Percentiles rank a stretch among this genome's conserved stretches.
Conservation (phyloP, 1,140 invertebrate genomes). For the Drosophila asahinai region DNA sequence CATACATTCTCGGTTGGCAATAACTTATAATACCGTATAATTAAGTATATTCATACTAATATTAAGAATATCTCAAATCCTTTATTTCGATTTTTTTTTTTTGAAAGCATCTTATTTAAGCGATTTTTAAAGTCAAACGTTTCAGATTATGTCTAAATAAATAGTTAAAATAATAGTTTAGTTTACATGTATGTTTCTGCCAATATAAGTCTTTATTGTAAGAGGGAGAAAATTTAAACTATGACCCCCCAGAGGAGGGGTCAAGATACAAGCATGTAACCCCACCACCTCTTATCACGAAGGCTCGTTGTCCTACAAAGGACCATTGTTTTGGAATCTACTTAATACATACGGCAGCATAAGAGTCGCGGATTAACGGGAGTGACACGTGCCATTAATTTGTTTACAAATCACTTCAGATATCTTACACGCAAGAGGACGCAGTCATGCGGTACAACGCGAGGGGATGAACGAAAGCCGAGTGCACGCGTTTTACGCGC, state of each 20-base stretch:
- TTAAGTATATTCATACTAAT: too few species aligned
- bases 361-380: constrained; percentile 69
- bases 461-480: not conserved
- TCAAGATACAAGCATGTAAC: not conserved
- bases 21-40: too few species aligned
- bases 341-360: not conserved
- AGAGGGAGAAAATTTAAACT: not conserved
- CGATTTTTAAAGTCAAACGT: too few species aligned
- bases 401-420: constrained; percentile 85
- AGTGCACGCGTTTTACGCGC: not conserved
- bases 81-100: too few species aligned
- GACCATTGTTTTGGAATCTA: constrained; percentile 37
- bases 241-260: not conserved
- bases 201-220: too few species aligned
- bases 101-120: too few species aligned
- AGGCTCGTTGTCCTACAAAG: constrained; percentile 46
- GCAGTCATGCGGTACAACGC: not conserved
- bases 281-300: constrained; percentile 24
- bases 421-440: constrained; percentile 81
- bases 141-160: too few species aligned
- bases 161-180: too few species aligned
- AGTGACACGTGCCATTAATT: constrained; percentile 83
- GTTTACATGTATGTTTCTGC: too few species aligned
- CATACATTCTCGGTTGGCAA: too few species aligned
- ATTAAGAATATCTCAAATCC: too few species aligned